phyloP scores from a whole-genome alignment of 2,888 invertebrate genomes.

The Mechanitis mazaeus region DNA sequence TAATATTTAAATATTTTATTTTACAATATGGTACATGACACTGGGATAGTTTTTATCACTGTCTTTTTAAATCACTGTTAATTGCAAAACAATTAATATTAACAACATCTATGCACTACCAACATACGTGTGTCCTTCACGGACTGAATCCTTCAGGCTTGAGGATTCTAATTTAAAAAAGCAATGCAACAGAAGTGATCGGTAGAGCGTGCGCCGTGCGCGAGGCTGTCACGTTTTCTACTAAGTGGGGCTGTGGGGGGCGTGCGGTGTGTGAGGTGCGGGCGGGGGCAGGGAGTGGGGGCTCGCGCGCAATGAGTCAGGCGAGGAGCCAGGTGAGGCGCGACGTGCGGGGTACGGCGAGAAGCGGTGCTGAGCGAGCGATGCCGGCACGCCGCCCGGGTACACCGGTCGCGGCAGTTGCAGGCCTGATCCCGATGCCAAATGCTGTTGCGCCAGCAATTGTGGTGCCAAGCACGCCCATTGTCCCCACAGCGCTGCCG shows the following conservation, averaged over 20 bases:
- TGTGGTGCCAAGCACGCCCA: constrained; percentile 83
- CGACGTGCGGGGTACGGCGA: constrained; percentile 77
- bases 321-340: constrained; percentile 75
- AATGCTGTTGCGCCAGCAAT: constrained; percentile 80
- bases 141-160: background rate
- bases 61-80: constrained; percentile 19
- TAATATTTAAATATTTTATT: constrained; percentile 53
- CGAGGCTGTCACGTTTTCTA: constrained; percentile 15
- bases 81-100: constrained; percentile 18
- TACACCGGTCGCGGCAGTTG: constrained; percentile 73
- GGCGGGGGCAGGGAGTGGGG: constrained; percentile 57
- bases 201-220: constrained; percentile 17
- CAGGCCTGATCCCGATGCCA: constrained; percentile 70
- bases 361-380: constrained; percentile 77
- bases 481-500: constrained; percentile 81
- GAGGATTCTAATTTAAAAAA: background rate
- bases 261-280: constrained; percentile 56
- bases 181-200: constrained; percentile 15
- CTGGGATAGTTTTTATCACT: constrained; percentile 18
- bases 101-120: constrained; percentile 17
- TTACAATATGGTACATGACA: constrained; percentile 56
- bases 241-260: constrained; percentile 70
- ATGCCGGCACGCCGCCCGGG: constrained; percentile 50
- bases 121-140: background rate
- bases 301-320: constrained; percentile 76